A percentile compares a stretch with the other conserved stretches of the same genome.
Evolutionary conservation across 2,888 invertebrate species (phyloP).

Genomic region (Apantesis nais): DNA sequence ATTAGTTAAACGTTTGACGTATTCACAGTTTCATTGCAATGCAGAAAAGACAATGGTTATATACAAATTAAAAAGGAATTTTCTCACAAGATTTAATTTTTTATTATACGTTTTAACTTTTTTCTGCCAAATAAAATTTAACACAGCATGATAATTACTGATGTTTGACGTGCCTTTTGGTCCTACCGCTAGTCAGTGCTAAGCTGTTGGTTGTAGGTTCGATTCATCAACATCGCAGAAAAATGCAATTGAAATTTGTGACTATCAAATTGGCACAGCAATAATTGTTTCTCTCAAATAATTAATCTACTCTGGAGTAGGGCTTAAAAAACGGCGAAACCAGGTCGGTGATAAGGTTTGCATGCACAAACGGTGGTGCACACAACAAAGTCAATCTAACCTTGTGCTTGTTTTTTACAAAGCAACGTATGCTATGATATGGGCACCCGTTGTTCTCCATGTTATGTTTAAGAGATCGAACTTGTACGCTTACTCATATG

Average conservation of each 20-base stretch:
- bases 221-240: not conserved
- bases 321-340: not conserved
- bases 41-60: not conserved
- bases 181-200: not conserved
- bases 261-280: no score
- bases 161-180: not conserved
- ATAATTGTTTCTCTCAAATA: no score
- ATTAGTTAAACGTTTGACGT: not conserved
- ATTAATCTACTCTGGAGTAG: no score
- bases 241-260: not conserved
- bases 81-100: not conserved
- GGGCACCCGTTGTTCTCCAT: not conserved
- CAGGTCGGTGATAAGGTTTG: not conserved
- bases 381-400: not conserved
- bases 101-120: not conserved
- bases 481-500: not conserved
- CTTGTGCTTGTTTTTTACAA: not conserved
- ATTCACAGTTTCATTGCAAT: not conserved
- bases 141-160: no score
- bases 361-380: not conserved
- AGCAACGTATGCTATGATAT: not conserved
- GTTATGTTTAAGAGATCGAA: not conserved
- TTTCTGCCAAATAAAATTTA: not conserved
- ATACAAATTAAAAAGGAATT: not conserved
- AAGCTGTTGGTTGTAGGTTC: not conserved